Base-by-base conservation (phyloP, 2,113 vertebrate genomes). In the Phasianus colchicus region DNA sequence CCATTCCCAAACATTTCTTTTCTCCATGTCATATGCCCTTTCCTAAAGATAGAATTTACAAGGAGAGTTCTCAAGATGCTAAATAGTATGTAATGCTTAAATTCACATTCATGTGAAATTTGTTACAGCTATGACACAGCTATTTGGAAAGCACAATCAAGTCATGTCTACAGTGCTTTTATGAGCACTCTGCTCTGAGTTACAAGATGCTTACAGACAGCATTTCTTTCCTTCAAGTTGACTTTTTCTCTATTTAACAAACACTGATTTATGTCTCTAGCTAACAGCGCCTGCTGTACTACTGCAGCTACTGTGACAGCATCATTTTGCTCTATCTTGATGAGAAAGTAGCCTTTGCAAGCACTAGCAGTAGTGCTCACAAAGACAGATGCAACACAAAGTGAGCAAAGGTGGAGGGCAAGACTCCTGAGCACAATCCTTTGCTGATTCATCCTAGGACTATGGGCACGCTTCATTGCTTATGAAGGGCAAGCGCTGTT, bases 271-370 rank as follows among this genome's bases (percentile, higher is more conserved):
- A 82, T 89, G 71, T 80, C 69, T 92, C 55, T 38, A 91, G 75
- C 85, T 67, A 80, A 86, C 64, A 83, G 90, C 80, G 42, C 67
- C 89, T 36, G 48, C 75, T 32, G 55, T 25, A 15, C 58, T 67
- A 25, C 73, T 0, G 0, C 42, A 80, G 85, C 82, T 34, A 58
- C 54, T 18, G 10, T 83, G 85, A 66, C 78, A 92, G 65, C 32
- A 86, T 74, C 45, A 45, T 95, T 95, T 96, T 85, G 38, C 50
- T 94, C 95, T 71, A 83, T 88, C 83, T 74, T 50, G 65, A 42
- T 86, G 75, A 63, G 52, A 67, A 80, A 83, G 13, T 34, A 38
- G 54, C 65, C 75, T 81, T 76, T 74, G 47, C 38, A 74, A 77
- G 64, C 55, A 55, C 12, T 47, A 74, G 13, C 0, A 0, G 72